Base-by-base conservation (phyloP, 2,113 vertebrate genomes). In the Hassar affinis region DNA sequence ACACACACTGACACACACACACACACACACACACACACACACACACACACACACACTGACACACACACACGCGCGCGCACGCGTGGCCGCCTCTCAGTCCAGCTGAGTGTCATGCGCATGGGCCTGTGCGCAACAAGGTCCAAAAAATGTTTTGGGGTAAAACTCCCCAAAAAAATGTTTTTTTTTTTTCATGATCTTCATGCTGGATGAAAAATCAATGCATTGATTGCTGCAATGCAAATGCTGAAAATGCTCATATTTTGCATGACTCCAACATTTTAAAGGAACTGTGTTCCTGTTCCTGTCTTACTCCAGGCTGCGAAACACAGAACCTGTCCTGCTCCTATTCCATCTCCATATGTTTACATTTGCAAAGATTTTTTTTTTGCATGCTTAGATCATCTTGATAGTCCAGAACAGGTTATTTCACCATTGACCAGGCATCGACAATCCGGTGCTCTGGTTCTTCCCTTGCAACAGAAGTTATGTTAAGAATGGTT, bases 181-280 rank as follows among this genome's bases (percentile, higher is more conserved):
- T n/a, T n/a, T n/a, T n/a, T n/a, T n/a, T n/a, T n/a, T n/a, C n/a
- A n/a, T n/a, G 8, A 45, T 45, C 7, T 42, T 5, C 77, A 27
- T 45, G 52, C 78, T 35, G 38, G 25, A 66, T 27, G 38, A 30
- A 78, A 42, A 15, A n/a, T n/a, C 33, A 11, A 10, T 10, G 38
- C 75, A 91, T 91, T n/a, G n/a, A n/a, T n/a, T n/a, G n/a, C n/a
- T n/a, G n/a, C n/a, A n/a, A n/a, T n/a, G n/a, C 72, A 91, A 88
- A 89, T 83, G 86, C 87, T 90, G 88, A 91, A 92, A 88, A 85
- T 86, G 88, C 89, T 83, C 7, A 81, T 78, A 86, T 90, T 90
- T 91, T 90, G 74, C 89, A 90, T 91, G 88, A 93, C 83, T 84
- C 85, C 89, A 90, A 90, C 92, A 82, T 90, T 90, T 87, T 8